Evolutionary conservation across 92 coral and sea anemone genomes (phyloP), one percentile per base, ranked within the genome.

Genomic region (Phymanthus crucifer): DNA sequence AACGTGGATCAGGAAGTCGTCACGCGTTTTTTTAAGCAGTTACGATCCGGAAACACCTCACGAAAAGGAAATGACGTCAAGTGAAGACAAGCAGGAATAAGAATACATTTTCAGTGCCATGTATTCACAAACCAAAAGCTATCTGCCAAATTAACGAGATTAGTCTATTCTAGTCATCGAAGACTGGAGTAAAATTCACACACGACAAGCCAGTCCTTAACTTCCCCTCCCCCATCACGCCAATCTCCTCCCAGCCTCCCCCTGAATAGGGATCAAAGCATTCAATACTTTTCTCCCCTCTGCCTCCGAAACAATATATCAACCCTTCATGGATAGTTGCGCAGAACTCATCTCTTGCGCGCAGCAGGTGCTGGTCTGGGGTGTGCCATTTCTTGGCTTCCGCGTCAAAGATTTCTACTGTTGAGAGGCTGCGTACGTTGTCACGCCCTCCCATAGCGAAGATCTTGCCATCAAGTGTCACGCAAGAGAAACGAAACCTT

Each of bases 361-460:
- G 38, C 26, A 67, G 40, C 74, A 79, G 46, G 47, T 68, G 83
- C 23, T 68, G 58, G 4, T 33, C 35, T 29, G 83, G 76, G 24
- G 65, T 71, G 13, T 68, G 67, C 82, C 82, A 78, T 37, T 24
- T n/a, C n/a, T n/a, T n/a, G n/a, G n/a, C n/a, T n/a, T n/a, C n/a
- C n/a, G n/a, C n/a, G n/a, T n/a, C 8, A 38, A 38, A 38, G 43
- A 38, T 8, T 38, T 79, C 83, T 17, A 79, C 75, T 18, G 83
- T 47, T n/a, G 54, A 46, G 69, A 64, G 69, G 47, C 31, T 70
- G 23, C 58, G 70, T 21, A 70, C 83, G 37, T 79, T 70, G 83
- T 79, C 83, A 69, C 83, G 83, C 27, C 83, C 83, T 45, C 83
- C 83, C 68, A 79, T 79, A 8, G 83, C 83, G 35, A 38, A 79